Percentiles rank a stretch among this genome's conserved stretches.
Conservation (phyloP, 2,113 vertebrate species). For the Microcebus murinus region DNA sequence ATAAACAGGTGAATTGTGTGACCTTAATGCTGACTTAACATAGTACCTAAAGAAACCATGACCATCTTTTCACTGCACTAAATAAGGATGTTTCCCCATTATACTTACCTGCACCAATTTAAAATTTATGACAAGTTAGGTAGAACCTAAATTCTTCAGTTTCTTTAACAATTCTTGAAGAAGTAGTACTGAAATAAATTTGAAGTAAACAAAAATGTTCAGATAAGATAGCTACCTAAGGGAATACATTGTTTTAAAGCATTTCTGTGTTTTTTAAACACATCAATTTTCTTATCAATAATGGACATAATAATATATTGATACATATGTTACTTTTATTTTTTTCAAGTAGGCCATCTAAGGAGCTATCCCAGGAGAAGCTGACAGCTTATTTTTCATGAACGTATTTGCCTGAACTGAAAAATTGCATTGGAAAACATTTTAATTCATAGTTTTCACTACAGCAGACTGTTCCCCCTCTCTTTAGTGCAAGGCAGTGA, state of each 20-base stretch:
- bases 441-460: not conserved
- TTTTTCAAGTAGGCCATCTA: not conserved
- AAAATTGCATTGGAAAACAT: not conserved
- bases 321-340: not conserved
- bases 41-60: not conserved
- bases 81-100: not conserved
- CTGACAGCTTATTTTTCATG: not conserved
- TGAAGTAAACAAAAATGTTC: not conserved
- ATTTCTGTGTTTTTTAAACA: conserved; percentile 27
- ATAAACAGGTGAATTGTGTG: not conserved
- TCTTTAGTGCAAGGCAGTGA: not conserved
- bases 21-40: not conserved
- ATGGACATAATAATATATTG: not conserved
- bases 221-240: not conserved
- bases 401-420: not conserved
- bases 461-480: not conserved
- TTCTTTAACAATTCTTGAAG: conserved; percentile 36
- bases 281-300: not conserved
- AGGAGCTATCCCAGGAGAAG: not conserved
- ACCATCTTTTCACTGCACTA: not conserved
- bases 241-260: not conserved
- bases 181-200: conserved; percentile 17
- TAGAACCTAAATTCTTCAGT: not conserved
- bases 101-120: not conserved
- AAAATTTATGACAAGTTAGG: conserved; percentile 25